Conservation (phyloP, 1,140 invertebrate species). For the Rhagoletis pomonella region DNA sequence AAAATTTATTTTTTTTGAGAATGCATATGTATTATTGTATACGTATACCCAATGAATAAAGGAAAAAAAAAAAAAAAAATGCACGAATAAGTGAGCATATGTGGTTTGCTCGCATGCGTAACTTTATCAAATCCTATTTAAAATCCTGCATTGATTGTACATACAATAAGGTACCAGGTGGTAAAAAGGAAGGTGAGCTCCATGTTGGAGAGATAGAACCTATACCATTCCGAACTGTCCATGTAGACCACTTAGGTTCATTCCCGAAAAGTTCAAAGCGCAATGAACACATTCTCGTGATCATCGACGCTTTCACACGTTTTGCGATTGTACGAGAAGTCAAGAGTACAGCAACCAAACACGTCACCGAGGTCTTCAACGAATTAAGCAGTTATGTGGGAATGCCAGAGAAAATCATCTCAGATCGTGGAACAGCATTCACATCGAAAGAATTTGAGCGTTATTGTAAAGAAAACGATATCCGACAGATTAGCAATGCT, state of each 20-base stretch:
- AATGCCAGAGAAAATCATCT: neutral
- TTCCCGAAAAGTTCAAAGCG: neutral
- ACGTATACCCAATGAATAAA: too few relatives aligned
- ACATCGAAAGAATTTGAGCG: too few relatives aligned
- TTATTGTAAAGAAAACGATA: too few relatives aligned
- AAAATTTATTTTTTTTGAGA: too few relatives aligned
- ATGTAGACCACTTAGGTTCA: neutral
- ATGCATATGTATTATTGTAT: too few relatives aligned
- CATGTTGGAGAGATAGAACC: neutral
- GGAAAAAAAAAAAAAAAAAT: too few relatives aligned
- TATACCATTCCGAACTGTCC: conserved; percentile 3
- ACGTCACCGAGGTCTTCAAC: neutral
- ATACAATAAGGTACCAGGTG: too few relatives aligned
- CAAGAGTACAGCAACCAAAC: neutral
- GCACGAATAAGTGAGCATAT: neutral
- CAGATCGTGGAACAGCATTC: too few relatives aligned
- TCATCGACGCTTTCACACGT: neutral
- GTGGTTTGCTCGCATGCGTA: neutral
- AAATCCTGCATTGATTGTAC: too few relatives aligned
- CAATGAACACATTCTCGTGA: neutral
- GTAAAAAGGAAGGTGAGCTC: neutral
- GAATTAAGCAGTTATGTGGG: too few relatives aligned
- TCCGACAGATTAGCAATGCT: too few relatives aligned
- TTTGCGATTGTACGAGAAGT: neutral
- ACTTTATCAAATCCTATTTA: neutral